Evolutionary conservation across 2,797 vertebrate species (phyloP), one percentile per base, ranked within the genome.

Genomic region (Mionectes olivaceus): DNA sequence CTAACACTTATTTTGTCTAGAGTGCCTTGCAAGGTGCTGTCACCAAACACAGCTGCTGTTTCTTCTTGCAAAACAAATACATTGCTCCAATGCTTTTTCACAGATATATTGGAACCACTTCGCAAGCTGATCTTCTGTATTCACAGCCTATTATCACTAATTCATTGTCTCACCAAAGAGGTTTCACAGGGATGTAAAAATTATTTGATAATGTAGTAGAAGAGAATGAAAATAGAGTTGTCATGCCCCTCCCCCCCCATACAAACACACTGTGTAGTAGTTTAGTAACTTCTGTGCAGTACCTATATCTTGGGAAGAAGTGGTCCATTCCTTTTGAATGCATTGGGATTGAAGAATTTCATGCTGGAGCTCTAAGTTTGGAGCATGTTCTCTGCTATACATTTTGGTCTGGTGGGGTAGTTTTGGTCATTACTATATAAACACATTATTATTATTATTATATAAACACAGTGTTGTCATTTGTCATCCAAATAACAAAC

Each of bases 31-130:
- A 71, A 2, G 41, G 9, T 76, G 52, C 65, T 81, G 73, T 50
- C 49, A 83, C 32, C 60, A 77, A 67, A 85, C 73, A 70, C 63
- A 91, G 77, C 74, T 95, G 74, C 57, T 87, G 11, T 24, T 63
- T 68, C 83, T 70, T 22, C 47, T 59, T 67, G 74, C 33, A 77
- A 87, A 87, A 49, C 25, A 88, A 57, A n/a, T 8, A 28, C 1
- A 1, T 46, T 41, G 3, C 35, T n/a, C 33, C 49, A 49, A 7
- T 50, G 33, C 21, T 83, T 92, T 79, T 87, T 77, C 61, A 52
- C 25, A 57, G 28, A 5, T 68, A 13, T 1, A 1, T 63, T 53
- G 70, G 83, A 83, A 47, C 65, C 4, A 7, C 43, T 19, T 83
- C 13, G 25, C 28, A 43, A 61, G 33, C 35, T 71, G 37, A 70